These are phyloP conservation scores for Myoxocephalus aenaeus DNA, from an alignment of 2,797 vertebrate species.

Conservation along the genomic window DNA sequence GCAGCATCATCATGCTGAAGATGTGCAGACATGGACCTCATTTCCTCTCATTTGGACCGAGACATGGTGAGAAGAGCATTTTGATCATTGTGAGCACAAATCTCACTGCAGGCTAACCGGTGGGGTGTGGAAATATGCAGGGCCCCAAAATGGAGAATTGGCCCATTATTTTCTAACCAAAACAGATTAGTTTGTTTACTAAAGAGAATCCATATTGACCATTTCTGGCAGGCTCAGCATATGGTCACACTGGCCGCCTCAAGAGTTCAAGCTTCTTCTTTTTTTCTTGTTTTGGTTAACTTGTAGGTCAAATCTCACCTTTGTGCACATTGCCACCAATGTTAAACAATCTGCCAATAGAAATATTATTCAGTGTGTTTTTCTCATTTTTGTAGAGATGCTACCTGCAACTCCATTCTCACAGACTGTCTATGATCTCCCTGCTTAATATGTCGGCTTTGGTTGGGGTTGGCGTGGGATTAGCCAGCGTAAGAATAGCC, in stretches of 20 bases:
- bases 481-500: too few species aligned
- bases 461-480: too few species aligned
- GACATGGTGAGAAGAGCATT: constrained; percentile 58
- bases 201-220: not conserved
- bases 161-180: constrained; percentile 27
- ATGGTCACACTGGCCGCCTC: not conserved
- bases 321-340: not conserved
- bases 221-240: not conserved
- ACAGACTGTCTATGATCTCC: not conserved
- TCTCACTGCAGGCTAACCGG: constrained; percentile 34
- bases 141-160: constrained; percentile 24
- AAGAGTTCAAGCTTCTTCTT: not conserved
- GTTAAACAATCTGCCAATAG: too few species aligned
- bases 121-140: constrained; percentile 21
- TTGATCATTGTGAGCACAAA: constrained; percentile 49
- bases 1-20: constrained; percentile 61
- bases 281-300: not conserved
- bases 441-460: constrained; percentile 1
- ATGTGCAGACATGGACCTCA: constrained; percentile 57
- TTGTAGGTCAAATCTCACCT: not conserved
- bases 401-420: not conserved
- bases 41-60: constrained; percentile 72
- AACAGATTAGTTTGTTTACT: constrained; percentile 7
- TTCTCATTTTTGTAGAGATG: not conserved
- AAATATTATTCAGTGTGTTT: too few species aligned